Evolutionary conservation across 2,888 invertebrate genomes (phyloP).

Genomic region (Disparrhopalites patrizii): DNA sequence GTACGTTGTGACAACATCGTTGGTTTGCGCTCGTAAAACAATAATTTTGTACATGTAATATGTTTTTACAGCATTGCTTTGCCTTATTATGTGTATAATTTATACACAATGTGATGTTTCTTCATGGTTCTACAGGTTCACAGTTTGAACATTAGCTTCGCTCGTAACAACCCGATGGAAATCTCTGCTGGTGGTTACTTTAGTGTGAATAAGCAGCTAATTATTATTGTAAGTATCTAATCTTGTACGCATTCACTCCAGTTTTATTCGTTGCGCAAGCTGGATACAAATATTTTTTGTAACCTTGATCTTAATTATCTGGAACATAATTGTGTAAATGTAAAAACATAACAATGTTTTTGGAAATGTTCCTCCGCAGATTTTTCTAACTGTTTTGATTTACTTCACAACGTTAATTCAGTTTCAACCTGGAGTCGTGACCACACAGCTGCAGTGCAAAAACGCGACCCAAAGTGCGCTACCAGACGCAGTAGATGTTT

Average conservation of each 20-base stretch:
- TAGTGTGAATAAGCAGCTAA: conserved; percentile 30
- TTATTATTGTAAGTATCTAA: background rate
- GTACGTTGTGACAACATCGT: too few relatives aligned
- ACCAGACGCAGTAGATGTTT: too few relatives aligned
- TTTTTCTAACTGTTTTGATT: background rate
- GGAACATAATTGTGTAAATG: too few relatives aligned
- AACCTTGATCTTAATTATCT: background rate
- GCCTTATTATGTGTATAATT: background rate
- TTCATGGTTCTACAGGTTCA: conserved; percentile 31
- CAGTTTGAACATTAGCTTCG: conserved; percentile 40
- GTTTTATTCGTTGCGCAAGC: background rate
- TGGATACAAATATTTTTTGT: background rate
- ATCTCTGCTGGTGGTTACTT: conserved; percentile 41
- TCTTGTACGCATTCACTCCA: too few relatives aligned
- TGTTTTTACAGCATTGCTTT: background rate
- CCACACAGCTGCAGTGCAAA: too few relatives aligned
- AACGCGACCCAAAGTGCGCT: too few relatives aligned
- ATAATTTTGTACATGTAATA: too few relatives aligned
- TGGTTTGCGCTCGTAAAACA: too few relatives aligned
- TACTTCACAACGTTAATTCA: conserved; percentile 13
- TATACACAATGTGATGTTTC: too few relatives aligned
- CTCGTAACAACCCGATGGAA: conserved; percentile 38
- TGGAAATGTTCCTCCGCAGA: too few relatives aligned
- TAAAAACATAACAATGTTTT: too few relatives aligned
- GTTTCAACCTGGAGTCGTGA: conserved; percentile 7